Percentiles rank a stretch among this genome's conserved stretches.
Conservation (phyloP, 2,888 invertebrate species). For the Patella ulyssiponensis region DNA sequence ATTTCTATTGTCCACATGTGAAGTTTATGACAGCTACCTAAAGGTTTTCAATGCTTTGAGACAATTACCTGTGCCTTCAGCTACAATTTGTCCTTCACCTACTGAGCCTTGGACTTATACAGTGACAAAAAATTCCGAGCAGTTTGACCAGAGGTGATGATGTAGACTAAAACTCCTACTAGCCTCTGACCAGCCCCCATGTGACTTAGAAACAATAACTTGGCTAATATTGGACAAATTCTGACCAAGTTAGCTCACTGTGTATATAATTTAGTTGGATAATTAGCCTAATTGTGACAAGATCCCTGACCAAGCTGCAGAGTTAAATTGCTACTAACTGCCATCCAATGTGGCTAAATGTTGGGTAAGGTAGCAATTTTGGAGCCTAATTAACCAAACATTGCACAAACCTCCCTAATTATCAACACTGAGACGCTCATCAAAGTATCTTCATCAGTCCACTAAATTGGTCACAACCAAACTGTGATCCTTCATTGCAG, state of each 20-base stretch:
- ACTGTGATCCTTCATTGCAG: too few species aligned
- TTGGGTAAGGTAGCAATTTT: background rate
- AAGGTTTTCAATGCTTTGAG: constrained; percentile 1
- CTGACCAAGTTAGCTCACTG: background rate
- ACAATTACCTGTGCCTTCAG: background rate
- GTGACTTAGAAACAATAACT: background rate
- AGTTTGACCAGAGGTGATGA: background rate
- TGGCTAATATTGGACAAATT: background rate
- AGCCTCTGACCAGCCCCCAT: background rate
- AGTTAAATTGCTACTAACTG: background rate
- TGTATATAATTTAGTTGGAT: background rate
- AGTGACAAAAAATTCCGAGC: background rate
- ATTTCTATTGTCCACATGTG: background rate
- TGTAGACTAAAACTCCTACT: background rate
- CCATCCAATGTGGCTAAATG: background rate
- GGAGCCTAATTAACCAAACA: background rate
- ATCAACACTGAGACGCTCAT: constrained; percentile 1
- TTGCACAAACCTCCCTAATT: background rate
- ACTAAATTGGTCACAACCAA: background rate
- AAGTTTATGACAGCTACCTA: background rate
- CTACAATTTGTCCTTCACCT: background rate
- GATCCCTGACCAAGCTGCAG: background rate
- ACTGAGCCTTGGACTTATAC: background rate
- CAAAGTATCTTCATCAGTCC: background rate
- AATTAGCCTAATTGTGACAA: background rate